Base-by-base conservation (phyloP, 1,140 invertebrate species). In the Cherax quadricarinatus region DNA sequence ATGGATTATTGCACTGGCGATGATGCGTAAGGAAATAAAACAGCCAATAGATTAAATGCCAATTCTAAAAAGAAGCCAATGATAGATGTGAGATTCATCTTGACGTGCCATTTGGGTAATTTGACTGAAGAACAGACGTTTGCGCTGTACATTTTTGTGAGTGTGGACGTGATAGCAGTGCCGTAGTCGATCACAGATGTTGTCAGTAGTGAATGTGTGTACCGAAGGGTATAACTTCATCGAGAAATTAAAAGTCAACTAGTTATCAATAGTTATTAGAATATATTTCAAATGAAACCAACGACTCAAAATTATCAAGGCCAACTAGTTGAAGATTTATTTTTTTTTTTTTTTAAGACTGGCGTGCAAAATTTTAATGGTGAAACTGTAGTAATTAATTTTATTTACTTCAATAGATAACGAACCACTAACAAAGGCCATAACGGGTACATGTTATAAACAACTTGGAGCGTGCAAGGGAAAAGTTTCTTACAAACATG, bases 61-160 rank as follows among this genome's bases (percentile, higher is more conserved):
- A 84, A 84, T 53, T 84, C 82, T 84, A 84, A 57, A 84, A 84
- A 84, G 51, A 84, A 84, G 82, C 82, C 82, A 84, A 84, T 84
- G 82, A 84, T 4, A 57, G 82, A 84, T 84, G 82, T 57, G 51
- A 53, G 4, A 24, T 57, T 24, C 24, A 12, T 84, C 62, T 53
- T 21, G n/a, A n/a, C 53, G 82, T 84, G 82, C 82, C 82, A 84
- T 84, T 84, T 60, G 16, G 48, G 48, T 48, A 48, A 79, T 41
- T 79, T 79, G 4, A 48, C 7, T 57, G n/a, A 16, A 73, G 18
- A 49, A 86, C 2, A 73, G 16, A 86, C 12, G 73, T 48, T 57
- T 86, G 16, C 53, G 51, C 82, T 57, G 21, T 84, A 30, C 51
- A 14, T 21, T n/a, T 49, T 57, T 87, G 70, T 87, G 70, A 75